Percentiles rank a stretch among this genome's conserved stretches.
phyloP scores from a whole-genome alignment of 2,888 invertebrate genomes.

The Willowsia nigromaculata region DNA sequence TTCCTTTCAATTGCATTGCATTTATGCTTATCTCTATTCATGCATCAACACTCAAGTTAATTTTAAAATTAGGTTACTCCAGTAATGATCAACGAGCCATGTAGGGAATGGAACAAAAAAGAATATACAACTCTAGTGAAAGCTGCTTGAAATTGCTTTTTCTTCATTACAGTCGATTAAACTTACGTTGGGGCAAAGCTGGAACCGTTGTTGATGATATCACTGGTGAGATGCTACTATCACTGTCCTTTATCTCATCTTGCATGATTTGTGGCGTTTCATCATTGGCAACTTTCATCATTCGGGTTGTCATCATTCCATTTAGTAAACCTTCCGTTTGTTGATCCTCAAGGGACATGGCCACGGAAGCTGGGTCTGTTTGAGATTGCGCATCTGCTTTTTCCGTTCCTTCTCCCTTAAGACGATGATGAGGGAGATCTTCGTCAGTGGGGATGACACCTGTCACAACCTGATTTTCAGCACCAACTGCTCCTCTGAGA shows the following conservation, averaged over 20 bases:
- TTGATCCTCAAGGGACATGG: background rate
- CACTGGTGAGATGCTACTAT: background rate
- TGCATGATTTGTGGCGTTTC: background rate
- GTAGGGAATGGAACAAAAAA: background rate
- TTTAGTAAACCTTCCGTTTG: background rate
- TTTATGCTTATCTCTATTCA: background rate
- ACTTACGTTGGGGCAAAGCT: background rate
- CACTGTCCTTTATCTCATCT: background rate
- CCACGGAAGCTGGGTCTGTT: background rate
- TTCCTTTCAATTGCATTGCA: background rate
- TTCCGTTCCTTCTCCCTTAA: background rate
- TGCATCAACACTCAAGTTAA: background rate
- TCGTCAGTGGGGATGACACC: background rate
- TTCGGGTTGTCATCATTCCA: background rate
- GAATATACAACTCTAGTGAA: background rate
- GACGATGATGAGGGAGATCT: background rate
- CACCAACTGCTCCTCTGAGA: background rate
- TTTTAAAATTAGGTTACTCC: constrained; percentile 2
- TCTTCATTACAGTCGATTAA: background rate
- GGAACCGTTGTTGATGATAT: background rate
- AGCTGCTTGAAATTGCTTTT: background rate
- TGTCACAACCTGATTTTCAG: constrained; percentile 28
- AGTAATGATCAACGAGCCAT: background rate
- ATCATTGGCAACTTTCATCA: background rate
- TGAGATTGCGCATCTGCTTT: background rate